phyloP scores from a whole-genome alignment of 2,888 invertebrate species.

The Pristionchus mayeri region DNA sequence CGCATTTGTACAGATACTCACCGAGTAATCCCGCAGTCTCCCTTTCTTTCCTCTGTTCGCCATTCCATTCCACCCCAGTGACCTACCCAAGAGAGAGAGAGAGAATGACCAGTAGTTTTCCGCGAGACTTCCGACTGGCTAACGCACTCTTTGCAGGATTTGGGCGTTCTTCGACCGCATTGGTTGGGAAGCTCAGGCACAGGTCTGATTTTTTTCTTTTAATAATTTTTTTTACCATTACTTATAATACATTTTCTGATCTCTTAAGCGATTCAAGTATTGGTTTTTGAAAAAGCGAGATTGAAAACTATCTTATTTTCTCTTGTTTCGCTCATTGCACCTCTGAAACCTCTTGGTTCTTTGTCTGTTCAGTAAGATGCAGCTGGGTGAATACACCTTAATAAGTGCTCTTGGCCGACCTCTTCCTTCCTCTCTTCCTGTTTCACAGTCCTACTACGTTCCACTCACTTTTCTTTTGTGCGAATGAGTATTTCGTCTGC shows the following conservation, averaged over 20 bases:
- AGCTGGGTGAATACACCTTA: slow-evolving; percentile 21
- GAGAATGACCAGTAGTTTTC: not conserved
- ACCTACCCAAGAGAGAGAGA: slow-evolving; percentile 7
- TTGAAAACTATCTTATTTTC: no score
- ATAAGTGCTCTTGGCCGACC: slow-evolving; percentile 39
- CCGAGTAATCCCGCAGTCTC: not conserved
- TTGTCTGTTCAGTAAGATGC: not conserved
- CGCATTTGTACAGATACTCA: not conserved
- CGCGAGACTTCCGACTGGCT: no score
- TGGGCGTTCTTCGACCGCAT: slow-evolving; percentile 42
- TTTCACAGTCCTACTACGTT: slow-evolving; percentile 12
- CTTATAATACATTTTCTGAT: no score
- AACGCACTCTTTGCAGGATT: slow-evolving; percentile 13
- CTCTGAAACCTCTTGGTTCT: not conserved
- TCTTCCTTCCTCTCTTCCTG: not conserved
- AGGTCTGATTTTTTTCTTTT: no score
- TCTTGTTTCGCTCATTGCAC: not conserved
- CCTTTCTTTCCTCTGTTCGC: slow-evolving; percentile 2
- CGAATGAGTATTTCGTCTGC: not conserved
- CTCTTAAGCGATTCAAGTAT: no score
- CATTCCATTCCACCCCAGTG: slow-evolving; percentile 23
- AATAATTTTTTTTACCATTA: no score
- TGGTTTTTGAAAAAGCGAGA: no score
- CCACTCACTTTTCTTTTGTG: slow-evolving; percentile 38
- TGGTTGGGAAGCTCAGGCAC: slow-evolving; percentile 31